Percentiles rank a stretch among this genome's conserved stretches.
These are phyloP conservation scores for Centroberyx gerrardi DNA, from an alignment of 2,797 vertebrate species.

Conservation along the genomic window DNA sequence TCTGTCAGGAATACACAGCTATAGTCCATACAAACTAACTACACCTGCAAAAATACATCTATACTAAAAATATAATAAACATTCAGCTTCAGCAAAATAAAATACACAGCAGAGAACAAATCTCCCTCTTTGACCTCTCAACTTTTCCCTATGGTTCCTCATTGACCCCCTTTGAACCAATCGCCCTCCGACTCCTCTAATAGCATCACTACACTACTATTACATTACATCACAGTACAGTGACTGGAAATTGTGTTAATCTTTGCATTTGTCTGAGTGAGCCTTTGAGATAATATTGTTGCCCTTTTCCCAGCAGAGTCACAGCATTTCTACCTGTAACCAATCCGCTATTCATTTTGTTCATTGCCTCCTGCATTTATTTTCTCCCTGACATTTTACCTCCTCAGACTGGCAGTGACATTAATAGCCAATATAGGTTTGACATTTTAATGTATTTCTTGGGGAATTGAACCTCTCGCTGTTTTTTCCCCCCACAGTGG, in stretches of 20 bases:
- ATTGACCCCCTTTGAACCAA: too few species aligned
- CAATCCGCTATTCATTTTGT: conserved; percentile 24
- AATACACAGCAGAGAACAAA: too few species aligned
- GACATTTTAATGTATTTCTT: conserved; percentile 82
- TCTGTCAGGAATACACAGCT: too few species aligned
- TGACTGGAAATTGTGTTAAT: not conserved
- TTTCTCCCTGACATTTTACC: conserved; percentile 81
- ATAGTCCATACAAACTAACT: too few species aligned
- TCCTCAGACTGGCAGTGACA: conserved; percentile 76
- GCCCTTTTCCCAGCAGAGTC: conserved; percentile 20
- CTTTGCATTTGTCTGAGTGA: conserved; percentile 60
- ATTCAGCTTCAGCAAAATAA: too few species aligned
- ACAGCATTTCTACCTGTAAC: conserved; percentile 27
- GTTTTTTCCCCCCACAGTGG: conserved; percentile 64
- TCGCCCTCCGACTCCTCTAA: too few species aligned
- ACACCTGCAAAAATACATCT: too few species aligned
- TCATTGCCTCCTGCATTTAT: conserved; percentile 61
- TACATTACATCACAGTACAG: too few species aligned
- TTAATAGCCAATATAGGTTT: conserved; percentile 82
- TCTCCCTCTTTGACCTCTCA: too few species aligned
- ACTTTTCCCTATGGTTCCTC: too few species aligned
- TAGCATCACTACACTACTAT: not conserved
- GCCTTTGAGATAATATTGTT: conserved; percentile 45
- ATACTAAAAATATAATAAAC: too few species aligned
- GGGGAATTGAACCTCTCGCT: conserved; percentile 68